Conservation (phyloP, 2,113 vertebrate genomes). For the Shinisaurus crocodilurus region DNA sequence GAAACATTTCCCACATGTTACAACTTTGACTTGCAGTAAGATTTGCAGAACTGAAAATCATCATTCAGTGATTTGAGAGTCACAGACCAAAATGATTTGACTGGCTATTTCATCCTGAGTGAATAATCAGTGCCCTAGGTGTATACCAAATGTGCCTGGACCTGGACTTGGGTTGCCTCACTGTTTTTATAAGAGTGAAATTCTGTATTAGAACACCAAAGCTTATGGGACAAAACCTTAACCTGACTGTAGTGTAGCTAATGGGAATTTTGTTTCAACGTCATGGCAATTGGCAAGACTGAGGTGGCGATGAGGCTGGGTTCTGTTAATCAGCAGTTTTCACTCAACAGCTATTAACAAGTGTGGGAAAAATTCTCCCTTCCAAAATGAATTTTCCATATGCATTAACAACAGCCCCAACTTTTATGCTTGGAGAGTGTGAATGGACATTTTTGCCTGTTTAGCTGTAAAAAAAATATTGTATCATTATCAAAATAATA, state of each 20-base stretch:
- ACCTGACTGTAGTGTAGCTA: background rate
- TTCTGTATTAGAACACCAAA: background rate
- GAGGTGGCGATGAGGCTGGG: background rate
- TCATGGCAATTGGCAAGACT: background rate
- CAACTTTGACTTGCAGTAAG: background rate
- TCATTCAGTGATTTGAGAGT: background rate
- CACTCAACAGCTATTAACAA: background rate
- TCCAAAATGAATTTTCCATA: constrained; percentile 2
- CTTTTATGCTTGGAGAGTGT: constrained; percentile 1
- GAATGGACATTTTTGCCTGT: background rate
- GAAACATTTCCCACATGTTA: background rate
- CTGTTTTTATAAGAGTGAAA: background rate
- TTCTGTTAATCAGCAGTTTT: constrained; percentile 5
- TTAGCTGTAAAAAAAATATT: background rate
- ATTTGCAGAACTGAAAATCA: background rate
- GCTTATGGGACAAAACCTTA: background rate
- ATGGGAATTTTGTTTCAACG: background rate
- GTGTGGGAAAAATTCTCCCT: background rate
- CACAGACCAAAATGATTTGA: background rate
- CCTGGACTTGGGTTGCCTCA: background rate
- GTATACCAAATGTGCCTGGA: background rate
- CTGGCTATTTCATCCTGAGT: background rate
- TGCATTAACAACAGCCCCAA: background rate
- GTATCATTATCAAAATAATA: background rate
- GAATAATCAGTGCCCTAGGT: background rate